These are phyloP conservation scores for Linepithema humile DNA, from an alignment of 1,140 invertebrate genomes.

Conservation along the genomic window DNA sequence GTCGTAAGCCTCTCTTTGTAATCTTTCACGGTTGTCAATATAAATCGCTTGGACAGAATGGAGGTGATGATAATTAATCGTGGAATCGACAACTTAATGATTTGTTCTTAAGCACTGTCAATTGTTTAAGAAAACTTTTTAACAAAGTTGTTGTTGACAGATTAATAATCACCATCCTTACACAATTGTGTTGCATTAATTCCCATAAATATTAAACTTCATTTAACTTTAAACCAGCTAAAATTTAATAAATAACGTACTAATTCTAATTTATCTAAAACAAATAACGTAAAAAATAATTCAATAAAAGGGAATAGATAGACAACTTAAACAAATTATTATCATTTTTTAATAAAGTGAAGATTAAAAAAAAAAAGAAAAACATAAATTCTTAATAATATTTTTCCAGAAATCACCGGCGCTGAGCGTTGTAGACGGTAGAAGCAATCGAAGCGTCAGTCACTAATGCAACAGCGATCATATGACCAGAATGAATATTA, in stretches of 20 bases:
- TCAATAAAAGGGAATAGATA: background rate
- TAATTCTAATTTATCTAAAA: background rate
- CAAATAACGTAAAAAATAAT: background rate
- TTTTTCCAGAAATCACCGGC: conserved; percentile 79
- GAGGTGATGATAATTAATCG: conserved; percentile 22
- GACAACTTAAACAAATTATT: background rate
- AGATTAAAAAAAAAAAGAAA: background rate
- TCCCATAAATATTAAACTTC: background rate
- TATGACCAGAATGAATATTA: background rate
- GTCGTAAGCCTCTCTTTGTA: conserved; percentile 73
- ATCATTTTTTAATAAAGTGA: background rate
- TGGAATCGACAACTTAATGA: background rate
- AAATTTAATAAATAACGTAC: background rate
- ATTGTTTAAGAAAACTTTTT: background rate
- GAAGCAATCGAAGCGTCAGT: conserved; percentile 76
- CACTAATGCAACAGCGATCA: conserved; percentile 68
- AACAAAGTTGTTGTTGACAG: background rate
- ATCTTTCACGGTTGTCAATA: background rate
- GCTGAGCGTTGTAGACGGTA: conserved; percentile 75
- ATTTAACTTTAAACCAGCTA: background rate
- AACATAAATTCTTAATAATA: background rate
- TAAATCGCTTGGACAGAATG: conserved; percentile 9
- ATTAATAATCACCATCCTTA: background rate
- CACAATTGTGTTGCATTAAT: background rate
- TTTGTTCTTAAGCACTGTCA: conserved; percentile 1